Conservation (phyloP, 2,113 vertebrate genomes). For the Aegotheles bennettii region DNA sequence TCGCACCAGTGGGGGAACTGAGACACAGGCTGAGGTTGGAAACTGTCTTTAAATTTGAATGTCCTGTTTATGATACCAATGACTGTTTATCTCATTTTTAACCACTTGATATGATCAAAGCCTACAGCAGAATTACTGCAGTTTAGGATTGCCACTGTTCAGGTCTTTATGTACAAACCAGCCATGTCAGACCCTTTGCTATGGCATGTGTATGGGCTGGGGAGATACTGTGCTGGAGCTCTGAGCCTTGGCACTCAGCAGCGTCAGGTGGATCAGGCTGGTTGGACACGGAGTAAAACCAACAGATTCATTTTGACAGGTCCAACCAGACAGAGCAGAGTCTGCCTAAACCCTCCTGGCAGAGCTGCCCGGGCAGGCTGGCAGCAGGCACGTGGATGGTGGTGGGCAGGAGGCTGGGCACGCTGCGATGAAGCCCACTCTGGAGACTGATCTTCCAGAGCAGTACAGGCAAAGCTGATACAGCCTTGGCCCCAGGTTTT, state of each 20-base stretch:
- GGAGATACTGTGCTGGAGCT: not conserved
- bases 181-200: not conserved
- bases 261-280: not conserved
- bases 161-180: not conserved
- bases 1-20: not conserved
- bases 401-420: not conserved
- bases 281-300: not conserved
- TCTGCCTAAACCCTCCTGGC: not conserved
- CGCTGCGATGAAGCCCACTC: accelerated
- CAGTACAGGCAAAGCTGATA: not conserved
- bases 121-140: not conserved
- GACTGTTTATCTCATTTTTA: not conserved
- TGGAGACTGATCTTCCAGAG: not conserved
- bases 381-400: accelerated
- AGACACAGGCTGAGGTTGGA: not conserved
- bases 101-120: not conserved
- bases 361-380: not conserved
- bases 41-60: not conserved
- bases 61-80: not conserved
- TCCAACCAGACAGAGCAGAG: not conserved
- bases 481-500: not conserved
- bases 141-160: not conserved
- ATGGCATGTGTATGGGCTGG: not conserved
- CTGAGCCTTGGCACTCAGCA: not conserved
- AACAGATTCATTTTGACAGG: conserved; percentile 4